A percentile compares a stretch with the other conserved stretches of the same genome.
Evolutionary conservation across 2,113 vertebrate species (phyloP).

Genomic region (Heloderma charlesbogerti): DNA sequence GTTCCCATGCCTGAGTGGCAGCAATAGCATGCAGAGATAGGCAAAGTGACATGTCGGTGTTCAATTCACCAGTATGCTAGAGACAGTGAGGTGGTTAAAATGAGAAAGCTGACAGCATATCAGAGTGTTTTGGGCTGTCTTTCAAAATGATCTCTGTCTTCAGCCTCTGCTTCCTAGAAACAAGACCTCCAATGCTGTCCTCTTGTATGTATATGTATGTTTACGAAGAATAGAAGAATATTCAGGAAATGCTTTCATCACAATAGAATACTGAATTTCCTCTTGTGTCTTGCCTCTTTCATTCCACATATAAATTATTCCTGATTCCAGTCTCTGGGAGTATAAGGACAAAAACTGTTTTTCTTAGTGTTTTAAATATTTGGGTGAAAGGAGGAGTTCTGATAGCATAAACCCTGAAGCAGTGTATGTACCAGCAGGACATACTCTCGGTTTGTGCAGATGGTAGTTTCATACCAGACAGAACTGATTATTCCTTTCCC

Average conservation of each 20-base stretch:
- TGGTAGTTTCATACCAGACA: neutral
- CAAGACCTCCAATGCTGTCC: neutral
- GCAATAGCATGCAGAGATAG: neutral
- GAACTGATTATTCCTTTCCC: neutral
- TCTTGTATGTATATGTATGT: neutral
- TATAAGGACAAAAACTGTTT: constrained; percentile 24
- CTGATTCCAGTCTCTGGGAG: constrained; percentile 12
- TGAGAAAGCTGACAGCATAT: neutral
- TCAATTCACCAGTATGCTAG: neutral
- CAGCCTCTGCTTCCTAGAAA: neutral
- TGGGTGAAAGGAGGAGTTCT: constrained; percentile 24
- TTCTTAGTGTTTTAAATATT: constrained; percentile 15
- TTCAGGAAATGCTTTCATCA: constrained; percentile 12
- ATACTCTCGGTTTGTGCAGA: neutral
- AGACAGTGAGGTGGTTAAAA: neutral
- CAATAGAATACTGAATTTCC: constrained; percentile 4
- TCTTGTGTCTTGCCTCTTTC: neutral
- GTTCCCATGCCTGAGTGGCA: neutral
- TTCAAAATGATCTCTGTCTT: neutral
- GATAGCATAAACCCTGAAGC: constrained; percentile 6
- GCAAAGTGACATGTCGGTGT: neutral
- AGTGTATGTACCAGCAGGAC: constrained; percentile 21
- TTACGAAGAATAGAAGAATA: neutral
- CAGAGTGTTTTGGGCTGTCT: neutral
- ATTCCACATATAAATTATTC: constrained; percentile 26